A percentile compares a stretch with the other conserved stretches of the same genome.
Conservation (phyloP, 2,113 vertebrate species). For the Calyptomena viridis region DNA sequence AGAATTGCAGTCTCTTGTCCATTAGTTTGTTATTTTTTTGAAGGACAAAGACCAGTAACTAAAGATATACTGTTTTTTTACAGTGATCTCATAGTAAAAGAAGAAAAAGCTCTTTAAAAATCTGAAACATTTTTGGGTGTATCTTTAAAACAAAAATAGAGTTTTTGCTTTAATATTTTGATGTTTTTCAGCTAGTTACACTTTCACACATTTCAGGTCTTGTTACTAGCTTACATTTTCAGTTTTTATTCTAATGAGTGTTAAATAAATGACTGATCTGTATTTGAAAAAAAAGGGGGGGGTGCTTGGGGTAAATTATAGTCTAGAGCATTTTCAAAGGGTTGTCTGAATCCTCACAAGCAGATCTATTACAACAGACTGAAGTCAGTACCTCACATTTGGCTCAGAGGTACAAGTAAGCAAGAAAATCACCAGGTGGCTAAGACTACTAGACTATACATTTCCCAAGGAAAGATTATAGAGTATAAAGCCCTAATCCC, state of each 20-base stretch:
- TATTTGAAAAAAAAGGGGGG: neutral
- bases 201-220: neutral
- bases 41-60: neutral
- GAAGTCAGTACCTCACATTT: neutral
- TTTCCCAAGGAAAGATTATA: constrained; percentile 61
- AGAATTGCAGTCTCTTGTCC: neutral
- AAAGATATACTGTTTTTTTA: neutral
- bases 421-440: constrained; percentile 44
- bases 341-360: neutral
- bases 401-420: constrained; percentile 13
- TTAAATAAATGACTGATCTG: neutral
- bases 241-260: neutral
- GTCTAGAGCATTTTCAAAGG: neutral
- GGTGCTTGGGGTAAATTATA: neutral
- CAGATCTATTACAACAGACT: constrained; percentile 35
- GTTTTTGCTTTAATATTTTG: neutral
- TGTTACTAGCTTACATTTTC: neutral
- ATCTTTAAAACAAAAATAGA: neutral
- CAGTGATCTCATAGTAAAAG: neutral
- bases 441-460: constrained; percentile 51
- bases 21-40: neutral
- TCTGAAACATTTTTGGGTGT: neutral
- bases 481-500: constrained; percentile 55
- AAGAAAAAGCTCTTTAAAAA: neutral
- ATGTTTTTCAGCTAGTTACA: neutral